Conservation (phyloP, 2,888 invertebrate species). For the Lumbricus terrestris region DNA sequence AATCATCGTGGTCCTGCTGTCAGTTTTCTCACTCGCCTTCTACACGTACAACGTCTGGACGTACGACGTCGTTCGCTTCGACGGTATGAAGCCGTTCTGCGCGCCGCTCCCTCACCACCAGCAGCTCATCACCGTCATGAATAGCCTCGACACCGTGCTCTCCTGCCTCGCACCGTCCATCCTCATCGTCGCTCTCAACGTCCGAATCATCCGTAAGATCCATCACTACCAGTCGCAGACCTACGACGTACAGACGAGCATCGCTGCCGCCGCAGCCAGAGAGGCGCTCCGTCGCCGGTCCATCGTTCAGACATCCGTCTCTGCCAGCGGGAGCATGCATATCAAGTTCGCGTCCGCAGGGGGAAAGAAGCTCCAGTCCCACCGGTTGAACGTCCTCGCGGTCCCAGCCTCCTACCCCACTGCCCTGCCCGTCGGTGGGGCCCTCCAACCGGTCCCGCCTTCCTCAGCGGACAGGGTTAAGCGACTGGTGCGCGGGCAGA, state of each 20-base stretch:
- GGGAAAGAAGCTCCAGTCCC: background rate
- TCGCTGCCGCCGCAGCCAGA: background rate
- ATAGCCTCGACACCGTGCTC: constrained; percentile 34
- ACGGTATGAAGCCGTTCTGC: constrained; percentile 24
- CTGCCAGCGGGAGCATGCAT: constrained; percentile 33
- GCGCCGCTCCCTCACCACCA: constrained; percentile 29
- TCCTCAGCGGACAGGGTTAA: background rate
- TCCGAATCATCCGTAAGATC: constrained; percentile 35
- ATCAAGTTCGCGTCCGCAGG: constrained; percentile 25
- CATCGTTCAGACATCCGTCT: constrained; percentile 29
- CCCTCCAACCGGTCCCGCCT: background rate
- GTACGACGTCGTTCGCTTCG: constrained; percentile 29
- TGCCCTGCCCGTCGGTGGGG: background rate
- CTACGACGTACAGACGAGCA: background rate
- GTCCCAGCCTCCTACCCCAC: background rate
- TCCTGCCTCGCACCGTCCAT: constrained; percentile 34
- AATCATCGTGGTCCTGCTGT: constrained; percentile 21
- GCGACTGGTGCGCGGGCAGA: constrained; percentile 19
- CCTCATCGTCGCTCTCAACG: constrained; percentile 36
- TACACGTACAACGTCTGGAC: constrained; percentile 32
- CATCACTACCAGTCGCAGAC: constrained; percentile 22
- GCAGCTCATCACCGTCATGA: constrained; percentile 31
- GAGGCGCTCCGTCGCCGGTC: constrained; percentile 8
- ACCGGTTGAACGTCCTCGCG: background rate
- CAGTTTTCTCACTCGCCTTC: constrained; percentile 25